Evolutionary conservation across 2,797 vertebrate genomes (phyloP).

Genomic region (Scomberomorus guttatus): DNA sequence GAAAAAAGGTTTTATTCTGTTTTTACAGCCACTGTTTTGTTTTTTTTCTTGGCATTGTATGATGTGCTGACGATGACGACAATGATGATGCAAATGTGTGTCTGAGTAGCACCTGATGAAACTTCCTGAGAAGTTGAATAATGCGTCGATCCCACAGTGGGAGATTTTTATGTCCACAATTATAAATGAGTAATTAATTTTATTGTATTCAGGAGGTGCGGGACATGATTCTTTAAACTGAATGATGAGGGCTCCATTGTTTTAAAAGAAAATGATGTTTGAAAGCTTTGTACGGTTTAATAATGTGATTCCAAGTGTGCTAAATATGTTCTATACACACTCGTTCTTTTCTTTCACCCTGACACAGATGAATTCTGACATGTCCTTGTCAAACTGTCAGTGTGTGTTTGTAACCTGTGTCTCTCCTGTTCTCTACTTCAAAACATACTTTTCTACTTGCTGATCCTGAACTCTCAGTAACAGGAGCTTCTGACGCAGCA

Average conservation of each 20-base stretch:
- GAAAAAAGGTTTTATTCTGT: not conserved
- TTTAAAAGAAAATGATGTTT: not conserved
- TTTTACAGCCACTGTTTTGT: slow-evolving; percentile 1
- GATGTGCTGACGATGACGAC: slow-evolving; percentile 8
- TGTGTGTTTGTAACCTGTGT: slow-evolving; percentile 4
- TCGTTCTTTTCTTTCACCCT: not conserved
- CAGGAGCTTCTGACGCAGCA: not conserved
- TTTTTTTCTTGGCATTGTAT: not conserved
- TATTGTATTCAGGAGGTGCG: not conserved
- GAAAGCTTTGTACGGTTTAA: not conserved
- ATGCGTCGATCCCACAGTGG: slow-evolving; percentile 43
- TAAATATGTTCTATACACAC: not conserved
- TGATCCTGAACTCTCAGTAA: not conserved
- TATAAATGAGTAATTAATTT: not conserved
- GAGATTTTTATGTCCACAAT: slow-evolving; percentile 8
- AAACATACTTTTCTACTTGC: not conserved
- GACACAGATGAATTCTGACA: slow-evolving; percentile 23
- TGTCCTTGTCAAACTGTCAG: slow-evolving; percentile 25
- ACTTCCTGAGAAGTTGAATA: slow-evolving; percentile 16
- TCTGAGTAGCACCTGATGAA: slow-evolving; percentile 25
- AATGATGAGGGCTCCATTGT: slow-evolving; percentile 25
- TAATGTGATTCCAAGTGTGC: slow-evolving; percentile 5
- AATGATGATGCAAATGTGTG: slow-evolving; percentile 20
- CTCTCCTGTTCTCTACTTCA: slow-evolving; percentile 3
- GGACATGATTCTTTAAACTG: slow-evolving; percentile 27